phyloP scores from a whole-genome alignment of 2,113 vertebrate genomes.

The Catharus minimus region DNA sequence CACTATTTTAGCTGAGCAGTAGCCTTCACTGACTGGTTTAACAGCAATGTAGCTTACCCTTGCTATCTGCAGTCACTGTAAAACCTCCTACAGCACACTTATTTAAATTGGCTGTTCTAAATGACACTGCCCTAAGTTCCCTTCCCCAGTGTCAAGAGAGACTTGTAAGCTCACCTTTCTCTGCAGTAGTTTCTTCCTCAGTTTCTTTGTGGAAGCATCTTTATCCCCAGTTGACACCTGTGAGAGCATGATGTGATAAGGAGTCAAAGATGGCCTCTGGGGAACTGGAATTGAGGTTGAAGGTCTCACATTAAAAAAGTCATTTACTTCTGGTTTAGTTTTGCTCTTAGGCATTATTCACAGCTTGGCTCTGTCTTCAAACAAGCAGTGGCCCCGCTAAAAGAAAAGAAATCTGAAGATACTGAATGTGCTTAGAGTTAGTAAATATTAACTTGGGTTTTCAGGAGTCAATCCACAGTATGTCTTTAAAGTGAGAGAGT shows the following conservation, averaged over 20 bases:
- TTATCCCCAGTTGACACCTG: neutral
- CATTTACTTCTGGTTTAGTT: constrained; percentile 48
- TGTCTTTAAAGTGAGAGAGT: neutral
- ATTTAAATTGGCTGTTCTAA: neutral
- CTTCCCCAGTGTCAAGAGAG: neutral
- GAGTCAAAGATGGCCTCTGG: constrained; percentile 49
- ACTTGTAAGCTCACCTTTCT: constrained; percentile 2
- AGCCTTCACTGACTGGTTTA: neutral
- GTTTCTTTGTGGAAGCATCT: constrained; percentile 11
- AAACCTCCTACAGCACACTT: neutral
- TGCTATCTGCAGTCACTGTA: neutral
- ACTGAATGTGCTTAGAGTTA: constrained; percentile 43
- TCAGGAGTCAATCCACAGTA: neutral
- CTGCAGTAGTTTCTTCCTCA: neutral
- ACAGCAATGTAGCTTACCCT: neutral
- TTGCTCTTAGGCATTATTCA: constrained; percentile 63
- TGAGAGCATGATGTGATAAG: neutral
- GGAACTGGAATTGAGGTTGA: constrained; percentile 60
- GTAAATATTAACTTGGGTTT: constrained; percentile 60
- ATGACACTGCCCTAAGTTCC: neutral
- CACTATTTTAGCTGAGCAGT: neutral
- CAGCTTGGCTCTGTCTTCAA: constrained; percentile 54
- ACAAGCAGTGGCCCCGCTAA: constrained; percentile 39
- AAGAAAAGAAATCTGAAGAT: constrained; percentile 32
- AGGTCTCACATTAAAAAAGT: constrained; percentile 59